Percentiles rank a stretch among this genome's conserved stretches.
Conservation (phyloP, 2,113 vertebrate genomes). For the Protobothrops mucrosquamatus region DNA sequence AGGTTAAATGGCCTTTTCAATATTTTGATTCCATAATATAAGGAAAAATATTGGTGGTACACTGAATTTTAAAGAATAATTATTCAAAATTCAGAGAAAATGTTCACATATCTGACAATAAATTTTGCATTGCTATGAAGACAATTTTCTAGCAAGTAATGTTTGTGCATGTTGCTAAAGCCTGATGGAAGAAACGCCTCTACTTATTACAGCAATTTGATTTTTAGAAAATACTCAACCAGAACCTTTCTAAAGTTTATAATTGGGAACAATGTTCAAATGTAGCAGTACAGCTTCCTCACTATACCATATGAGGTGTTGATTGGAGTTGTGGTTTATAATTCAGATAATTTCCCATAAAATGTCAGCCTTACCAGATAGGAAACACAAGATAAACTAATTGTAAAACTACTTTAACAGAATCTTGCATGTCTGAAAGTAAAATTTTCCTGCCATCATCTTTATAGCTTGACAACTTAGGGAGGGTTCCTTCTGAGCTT, state of each 20-base stretch:
- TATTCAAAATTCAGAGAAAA: background rate
- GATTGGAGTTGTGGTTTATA: background rate
- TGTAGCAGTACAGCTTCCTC: background rate
- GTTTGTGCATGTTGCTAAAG: background rate
- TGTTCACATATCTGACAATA: background rate
- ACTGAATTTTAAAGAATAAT: background rate
- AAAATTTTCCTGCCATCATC: background rate
- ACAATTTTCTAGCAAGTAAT: background rate
- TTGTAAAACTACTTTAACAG: background rate
- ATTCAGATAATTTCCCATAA: background rate
- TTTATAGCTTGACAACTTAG: background rate
- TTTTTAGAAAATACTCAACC: background rate
- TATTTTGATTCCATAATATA: background rate
- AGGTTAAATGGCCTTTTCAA: background rate
- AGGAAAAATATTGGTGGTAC: conserved; percentile 5
- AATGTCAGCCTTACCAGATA: background rate
- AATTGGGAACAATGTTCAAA: background rate
- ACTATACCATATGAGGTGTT: background rate
- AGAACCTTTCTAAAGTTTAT: background rate
- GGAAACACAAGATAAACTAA: background rate
- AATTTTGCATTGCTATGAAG: background rate
- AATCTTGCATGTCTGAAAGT: background rate
- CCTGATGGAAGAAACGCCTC: background rate
- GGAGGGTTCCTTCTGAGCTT: background rate
- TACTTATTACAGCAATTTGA: background rate